Evolutionary conservation across 64 coral and sea anemone species (phyloP), one percentile per base, ranked within the genome.

Genomic region (Orbicella faveolata): DNA sequence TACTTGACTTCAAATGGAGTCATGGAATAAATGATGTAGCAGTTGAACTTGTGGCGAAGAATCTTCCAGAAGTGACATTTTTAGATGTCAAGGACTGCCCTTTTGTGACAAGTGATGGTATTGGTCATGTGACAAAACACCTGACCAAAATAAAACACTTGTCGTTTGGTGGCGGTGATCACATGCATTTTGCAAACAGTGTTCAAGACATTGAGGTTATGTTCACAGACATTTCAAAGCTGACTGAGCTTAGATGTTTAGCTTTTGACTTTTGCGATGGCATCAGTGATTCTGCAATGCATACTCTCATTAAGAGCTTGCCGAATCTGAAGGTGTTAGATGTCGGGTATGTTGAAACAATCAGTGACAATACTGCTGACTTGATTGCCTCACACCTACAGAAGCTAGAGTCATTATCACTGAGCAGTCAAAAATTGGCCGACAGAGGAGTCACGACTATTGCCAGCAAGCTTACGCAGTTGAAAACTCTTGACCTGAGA

Each of bases 131-230:
- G 20, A 94, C 96, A 39, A 63, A 63, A 74, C 65, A 90, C 26
- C 89, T 98, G 36, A 66, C 72, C 3, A 94, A 95, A 72, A 74
- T 98, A 17, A 89, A 85, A 41, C 90, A 95, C 48, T 89, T 95
- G 78, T 90, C 96, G 79, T 98, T 98, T 90, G 96, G 96, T 63
- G 96, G 96, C 7, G 82, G 88, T 90, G 96, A 98, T 73, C 87
- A 96, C 30, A 83, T 98, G 87, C 93, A 98, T 36, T 98, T 95
- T 87, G 79, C 89, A 18, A 35, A 75, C 61, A 81, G 64, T 52
- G 59, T 93, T 86, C 48, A 92, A 64, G 94, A 95, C 9, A 69
- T 98, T 19, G 77, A 98, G 55, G 18, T 53, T 10, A 93, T 94
- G 90, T 93, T 98, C 78, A 34, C 81, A 34, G 93, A 95, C 65